phyloP scores from a whole-genome alignment of 2,888 invertebrate genomes.

The Cephus nigrinus region DNA sequence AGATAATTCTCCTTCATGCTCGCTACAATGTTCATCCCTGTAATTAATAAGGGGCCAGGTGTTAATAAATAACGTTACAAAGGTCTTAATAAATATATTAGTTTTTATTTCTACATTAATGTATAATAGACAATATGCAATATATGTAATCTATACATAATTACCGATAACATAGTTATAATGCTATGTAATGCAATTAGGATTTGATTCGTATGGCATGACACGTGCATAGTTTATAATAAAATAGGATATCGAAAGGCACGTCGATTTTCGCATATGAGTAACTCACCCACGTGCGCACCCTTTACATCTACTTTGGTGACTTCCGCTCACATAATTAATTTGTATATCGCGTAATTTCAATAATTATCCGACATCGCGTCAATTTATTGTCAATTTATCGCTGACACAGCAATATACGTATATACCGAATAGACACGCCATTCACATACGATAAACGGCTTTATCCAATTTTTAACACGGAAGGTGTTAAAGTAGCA shows the following conservation, averaged over 20 bases:
- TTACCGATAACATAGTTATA: slow-evolving; percentile 42
- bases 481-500: not conserved
- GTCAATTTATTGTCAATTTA: not conserved
- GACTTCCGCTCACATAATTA: not conserved
- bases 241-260: slow-evolving; percentile 41
- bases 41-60: not conserved
- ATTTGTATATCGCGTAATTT: not conserved
- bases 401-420: not conserved
- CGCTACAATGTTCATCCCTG: not conserved
- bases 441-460: not conserved
- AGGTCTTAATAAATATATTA: slow-evolving; percentile 59
- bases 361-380: not conserved
- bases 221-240: slow-evolving; percentile 14
- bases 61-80: not conserved
- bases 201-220: slow-evolving; percentile 22
- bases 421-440: not conserved
- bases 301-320: not conserved
- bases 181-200: slow-evolving; percentile 28
- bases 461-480: not conserved
- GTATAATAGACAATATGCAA: slow-evolving; percentile 53
- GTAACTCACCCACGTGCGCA: slow-evolving; percentile 30
- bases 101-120: slow-evolving; percentile 57
- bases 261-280: slow-evolving; percentile 38
- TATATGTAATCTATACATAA: slow-evolving; percentile 42
- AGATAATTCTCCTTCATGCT: not conserved